Conservation (phyloP, 2,888 invertebrate genomes). For the Serrognathus titanus region DNA sequence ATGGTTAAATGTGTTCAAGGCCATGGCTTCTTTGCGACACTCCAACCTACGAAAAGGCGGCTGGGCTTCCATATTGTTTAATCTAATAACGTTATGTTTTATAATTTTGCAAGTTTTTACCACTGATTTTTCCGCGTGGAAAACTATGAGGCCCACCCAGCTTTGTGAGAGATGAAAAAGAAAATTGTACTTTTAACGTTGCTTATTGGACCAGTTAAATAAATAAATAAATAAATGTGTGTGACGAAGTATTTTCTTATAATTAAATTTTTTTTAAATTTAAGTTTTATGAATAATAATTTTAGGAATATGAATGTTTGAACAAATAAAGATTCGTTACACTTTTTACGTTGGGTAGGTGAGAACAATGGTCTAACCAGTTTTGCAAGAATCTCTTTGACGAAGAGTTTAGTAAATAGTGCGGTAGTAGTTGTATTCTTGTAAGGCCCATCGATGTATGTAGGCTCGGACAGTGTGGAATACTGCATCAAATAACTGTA, state of each 20-base stretch:
- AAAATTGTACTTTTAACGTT: too few species aligned
- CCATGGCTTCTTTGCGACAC: conserved; percentile 3
- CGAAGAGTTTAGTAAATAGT: conserved; percentile 3
- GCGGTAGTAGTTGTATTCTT: conserved; percentile 3
- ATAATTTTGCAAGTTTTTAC: too few species aligned
- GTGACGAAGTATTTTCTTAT: too few species aligned
- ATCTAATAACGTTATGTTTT: too few species aligned
- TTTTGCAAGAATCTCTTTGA: conserved; percentile 4
- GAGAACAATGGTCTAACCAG: conserved; percentile 1
- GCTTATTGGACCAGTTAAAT: too few species aligned
- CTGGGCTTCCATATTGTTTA: neutral
- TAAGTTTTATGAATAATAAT: too few species aligned
- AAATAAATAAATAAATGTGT: too few species aligned
- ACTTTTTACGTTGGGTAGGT: neutral
- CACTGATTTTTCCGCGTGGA: too few species aligned
- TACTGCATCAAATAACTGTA: conserved; percentile 40
- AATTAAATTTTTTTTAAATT: too few species aligned
- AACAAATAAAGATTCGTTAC: neutral
- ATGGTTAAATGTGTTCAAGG: conserved; percentile 5
- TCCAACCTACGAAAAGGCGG: neutral
- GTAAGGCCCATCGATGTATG: conserved; percentile 9
- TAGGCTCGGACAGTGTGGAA: conserved; percentile 10
- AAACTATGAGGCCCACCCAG: too few species aligned
- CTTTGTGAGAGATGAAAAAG: too few species aligned
- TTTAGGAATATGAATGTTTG: neutral